Base-by-base conservation (phyloP, 2,888 invertebrate species). In the Bugula neritina region DNA sequence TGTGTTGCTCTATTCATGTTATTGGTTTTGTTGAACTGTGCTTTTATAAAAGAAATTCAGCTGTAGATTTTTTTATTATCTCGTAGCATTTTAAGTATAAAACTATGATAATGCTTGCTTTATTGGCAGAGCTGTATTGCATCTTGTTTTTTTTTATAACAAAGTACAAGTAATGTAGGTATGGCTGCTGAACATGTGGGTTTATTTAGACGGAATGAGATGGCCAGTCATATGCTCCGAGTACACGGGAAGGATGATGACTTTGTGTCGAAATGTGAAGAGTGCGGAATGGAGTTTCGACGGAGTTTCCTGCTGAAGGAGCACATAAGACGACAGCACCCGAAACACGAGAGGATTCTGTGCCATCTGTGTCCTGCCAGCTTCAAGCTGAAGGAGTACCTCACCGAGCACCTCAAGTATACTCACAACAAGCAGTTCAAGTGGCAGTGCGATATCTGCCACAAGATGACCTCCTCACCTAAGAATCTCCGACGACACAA, bases 351-450 rank as follows among this genome's bases (percentile, higher is more conserved):
- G 29, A 27, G 63, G 27, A 27, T 63, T 13, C 63, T 63, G 31
- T 63, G 63, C n/a, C 63, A 63, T n/a, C 63, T 63, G 31, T 63
- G 63, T 31, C 63, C 63, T 29, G 63, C 63, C 31, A 63, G 63
- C 63, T 63, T 63, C n/a, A 63, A 63, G n/a, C 31, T 63, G 3
- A 63, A 63, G 31, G 63, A 63, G 31, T 63, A 63, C 31, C 63
- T 63, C 63, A 63, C 63, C n/a, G 63, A 63, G n/a, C 63, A 63
- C 31, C 2, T 63, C 63, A 63, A 63, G 63, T 63, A 63, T 27
- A 63, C 63, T 3, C 63, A 63, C 31, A 63, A 63, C 63, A 63
- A 63, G n/a, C 31, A 63, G 63, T 63, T 63, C 63, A 63, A 63
- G 31, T 63, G 63, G 63, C 63, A 63, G n/a, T 63, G 63, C n/a